Percentiles rank a stretch among this genome's conserved stretches.
These are phyloP conservation scores for Pedetes capensis DNA, from an alignment of 2,113 vertebrate genomes.

Conservation along the genomic window DNA sequence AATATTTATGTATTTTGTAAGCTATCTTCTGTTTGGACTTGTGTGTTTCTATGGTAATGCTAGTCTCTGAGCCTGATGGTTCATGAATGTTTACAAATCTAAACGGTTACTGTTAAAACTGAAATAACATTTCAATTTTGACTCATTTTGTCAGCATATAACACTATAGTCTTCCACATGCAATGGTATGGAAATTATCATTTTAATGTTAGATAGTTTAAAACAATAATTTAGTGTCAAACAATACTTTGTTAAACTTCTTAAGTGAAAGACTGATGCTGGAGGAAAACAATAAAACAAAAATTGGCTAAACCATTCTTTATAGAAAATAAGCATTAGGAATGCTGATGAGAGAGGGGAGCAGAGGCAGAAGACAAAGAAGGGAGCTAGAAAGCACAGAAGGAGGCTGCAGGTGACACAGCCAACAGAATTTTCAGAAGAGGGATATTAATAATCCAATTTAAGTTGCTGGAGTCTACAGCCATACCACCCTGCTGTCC, in stretches of 20 bases:
- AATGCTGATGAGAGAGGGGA: background rate
- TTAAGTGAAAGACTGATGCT: background rate
- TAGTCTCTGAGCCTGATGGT: background rate
- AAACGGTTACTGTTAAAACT: background rate
- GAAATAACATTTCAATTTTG: background rate
- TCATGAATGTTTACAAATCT: background rate
- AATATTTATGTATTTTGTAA: background rate
- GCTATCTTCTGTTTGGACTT: background rate
- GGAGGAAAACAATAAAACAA: background rate
- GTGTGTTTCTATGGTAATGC: background rate
- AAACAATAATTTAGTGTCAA: background rate
- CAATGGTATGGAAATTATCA: background rate
- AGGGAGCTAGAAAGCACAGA: background rate
- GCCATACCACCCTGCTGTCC: too few species aligned
- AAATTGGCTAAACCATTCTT: background rate
- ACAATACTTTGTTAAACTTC: background rate
- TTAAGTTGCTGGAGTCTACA: too few species aligned
- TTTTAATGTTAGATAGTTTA: background rate
- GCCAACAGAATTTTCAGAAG: background rate
- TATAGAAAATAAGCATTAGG: background rate
- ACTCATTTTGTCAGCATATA: background rate
- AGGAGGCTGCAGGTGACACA: background rate
- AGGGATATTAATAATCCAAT: background rate
- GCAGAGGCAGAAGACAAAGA: background rate
- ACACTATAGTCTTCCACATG: background rate